These are phyloP conservation scores for Actinostola sp. DNA, from an alignment of 92 coral and sea anemone genomes.

Conservation along the genomic window DNA sequence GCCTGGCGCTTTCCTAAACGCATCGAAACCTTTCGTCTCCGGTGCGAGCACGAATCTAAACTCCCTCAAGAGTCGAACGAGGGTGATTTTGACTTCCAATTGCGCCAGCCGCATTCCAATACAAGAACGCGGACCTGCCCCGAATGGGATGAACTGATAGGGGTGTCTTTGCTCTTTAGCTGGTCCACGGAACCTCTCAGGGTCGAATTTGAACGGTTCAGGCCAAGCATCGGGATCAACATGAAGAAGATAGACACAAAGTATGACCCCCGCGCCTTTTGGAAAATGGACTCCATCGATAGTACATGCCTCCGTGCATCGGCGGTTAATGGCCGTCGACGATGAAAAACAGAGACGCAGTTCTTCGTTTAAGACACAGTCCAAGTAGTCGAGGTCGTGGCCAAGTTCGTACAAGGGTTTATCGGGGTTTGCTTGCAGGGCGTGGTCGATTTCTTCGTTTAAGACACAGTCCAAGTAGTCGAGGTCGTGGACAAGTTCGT, in stretches of 20 bases:
- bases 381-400: conserved; percentile 17
- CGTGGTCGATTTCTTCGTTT: conserved; percentile 15
- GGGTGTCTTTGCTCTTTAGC: conserved; percentile 23
- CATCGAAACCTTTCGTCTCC: neutral
- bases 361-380: conserved; percentile 18
- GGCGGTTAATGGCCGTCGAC: conserved; percentile 1
- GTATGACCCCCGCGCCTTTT: conserved; percentile 13
- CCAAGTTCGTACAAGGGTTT: conserved; percentile 20
- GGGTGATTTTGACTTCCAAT: conserved; percentile 10
- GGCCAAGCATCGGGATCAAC: conserved; percentile 58
- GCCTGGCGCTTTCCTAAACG: neutral
- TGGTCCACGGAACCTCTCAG: conserved; percentile 42
- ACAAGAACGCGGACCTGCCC: conserved; percentile 19
- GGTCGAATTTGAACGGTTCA: conserved; percentile 52
- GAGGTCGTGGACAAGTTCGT: conserved; percentile 10
- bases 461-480: conserved; percentile 28
- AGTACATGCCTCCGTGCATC: conserved; percentile 40
- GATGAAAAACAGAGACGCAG: neutral
- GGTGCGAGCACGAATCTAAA: conserved; percentile 17
- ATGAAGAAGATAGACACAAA: conserved; percentile 31
- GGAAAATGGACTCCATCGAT: conserved; percentile 47
- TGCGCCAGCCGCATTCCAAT: conserved; percentile 19
- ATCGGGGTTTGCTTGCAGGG: conserved; percentile 11
- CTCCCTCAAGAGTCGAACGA: conserved; percentile 23
- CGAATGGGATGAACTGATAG: conserved; percentile 22